These are phyloP conservation scores for Cheirogaleus major DNA, from an alignment of 2,797 vertebrate species.

Conservation along the genomic window DNA sequence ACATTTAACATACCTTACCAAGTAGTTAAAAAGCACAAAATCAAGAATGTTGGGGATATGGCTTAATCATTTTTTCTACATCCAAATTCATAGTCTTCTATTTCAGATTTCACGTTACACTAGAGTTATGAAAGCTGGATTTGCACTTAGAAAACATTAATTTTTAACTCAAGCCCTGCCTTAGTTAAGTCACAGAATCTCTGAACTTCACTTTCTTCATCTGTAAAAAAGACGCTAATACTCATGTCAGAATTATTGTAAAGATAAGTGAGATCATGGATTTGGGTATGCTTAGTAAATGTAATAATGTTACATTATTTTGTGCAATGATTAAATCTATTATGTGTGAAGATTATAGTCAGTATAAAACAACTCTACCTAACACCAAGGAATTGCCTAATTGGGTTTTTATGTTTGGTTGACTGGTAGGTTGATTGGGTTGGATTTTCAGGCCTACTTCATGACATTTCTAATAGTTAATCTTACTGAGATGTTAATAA, in stretches of 20 bases:
- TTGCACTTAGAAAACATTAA: slow-evolving; percentile 45
- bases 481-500: slow-evolving; percentile 53
- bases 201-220: slow-evolving; percentile 21
- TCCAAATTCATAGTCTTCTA: neutral
- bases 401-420: slow-evolving; percentile 61
- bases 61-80: neutral
- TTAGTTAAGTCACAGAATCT: slow-evolving; percentile 8
- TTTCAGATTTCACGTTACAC: neutral
- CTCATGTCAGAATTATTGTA: slow-evolving; percentile 30
- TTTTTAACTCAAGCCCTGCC: slow-evolving; percentile 6
- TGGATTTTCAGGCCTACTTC: slow-evolving; percentile 46
- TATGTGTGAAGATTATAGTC: slow-evolving; percentile 36
- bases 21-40: slow-evolving; percentile 24
- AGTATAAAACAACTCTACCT: slow-evolving; percentile 45
- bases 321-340: slow-evolving; percentile 37
- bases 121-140: neutral
- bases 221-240: slow-evolving; percentile 28
- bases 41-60: neutral
- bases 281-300: slow-evolving; percentile 48
- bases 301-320: slow-evolving; percentile 7
- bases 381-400: slow-evolving; percentile 58
- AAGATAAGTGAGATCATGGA: slow-evolving; percentile 40
- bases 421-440: slow-evolving; percentile 38
- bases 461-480: slow-evolving; percentile 50
- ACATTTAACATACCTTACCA: slow-evolving; percentile 22